Evolutionary conservation across 2,888 invertebrate species (phyloP).

Genomic region (Drosophila birchii): DNA sequence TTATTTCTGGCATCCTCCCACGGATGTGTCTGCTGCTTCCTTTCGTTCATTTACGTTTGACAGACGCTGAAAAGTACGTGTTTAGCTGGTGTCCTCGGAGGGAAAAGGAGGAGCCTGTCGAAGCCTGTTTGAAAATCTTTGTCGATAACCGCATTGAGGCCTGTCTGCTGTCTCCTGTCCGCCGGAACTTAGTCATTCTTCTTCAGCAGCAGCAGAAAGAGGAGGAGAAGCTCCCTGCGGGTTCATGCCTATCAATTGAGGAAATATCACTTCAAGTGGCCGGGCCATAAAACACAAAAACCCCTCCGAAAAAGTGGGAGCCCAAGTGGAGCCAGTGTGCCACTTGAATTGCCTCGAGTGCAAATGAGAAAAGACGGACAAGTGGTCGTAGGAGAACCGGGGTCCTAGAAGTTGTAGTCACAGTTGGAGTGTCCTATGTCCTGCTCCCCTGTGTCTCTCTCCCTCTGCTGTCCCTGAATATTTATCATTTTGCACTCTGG

Average conservation of each 20-base stretch:
- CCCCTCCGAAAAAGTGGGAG: constrained; percentile 27
- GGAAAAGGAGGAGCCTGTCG: constrained; percentile 4
- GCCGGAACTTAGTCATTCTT: constrained; percentile 21
- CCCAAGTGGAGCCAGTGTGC: constrained; percentile 39
- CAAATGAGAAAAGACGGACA: constrained; percentile 71
- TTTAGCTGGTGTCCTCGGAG: constrained; percentile 48
- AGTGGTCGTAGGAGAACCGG: constrained; percentile 23
- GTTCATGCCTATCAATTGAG: constrained; percentile 53
- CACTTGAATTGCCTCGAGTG: constrained; percentile 68
- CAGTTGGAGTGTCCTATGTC: constrained; percentile 24
- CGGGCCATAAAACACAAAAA: constrained; percentile 60
- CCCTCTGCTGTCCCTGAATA: constrained; percentile 41
- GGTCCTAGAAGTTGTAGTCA: constrained; percentile 23
- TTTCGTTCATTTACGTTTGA: constrained; percentile 54
- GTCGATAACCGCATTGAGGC: constrained; percentile 43
- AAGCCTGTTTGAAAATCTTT: constrained; percentile 27
- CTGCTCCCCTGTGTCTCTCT: background rate
- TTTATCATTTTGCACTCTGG: constrained; percentile 73
- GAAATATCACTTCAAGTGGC: constrained; percentile 66
- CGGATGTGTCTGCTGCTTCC: constrained; percentile 27
- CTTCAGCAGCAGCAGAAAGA: background rate
- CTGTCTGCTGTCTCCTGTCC: constrained; percentile 7
- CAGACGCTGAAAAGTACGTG: constrained; percentile 67
- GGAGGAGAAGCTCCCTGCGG: constrained; percentile 12
- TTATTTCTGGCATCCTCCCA: constrained; percentile 23